Evolutionary conservation across 2,888 invertebrate species (phyloP).

Genomic region (Bellardia pandia): DNA sequence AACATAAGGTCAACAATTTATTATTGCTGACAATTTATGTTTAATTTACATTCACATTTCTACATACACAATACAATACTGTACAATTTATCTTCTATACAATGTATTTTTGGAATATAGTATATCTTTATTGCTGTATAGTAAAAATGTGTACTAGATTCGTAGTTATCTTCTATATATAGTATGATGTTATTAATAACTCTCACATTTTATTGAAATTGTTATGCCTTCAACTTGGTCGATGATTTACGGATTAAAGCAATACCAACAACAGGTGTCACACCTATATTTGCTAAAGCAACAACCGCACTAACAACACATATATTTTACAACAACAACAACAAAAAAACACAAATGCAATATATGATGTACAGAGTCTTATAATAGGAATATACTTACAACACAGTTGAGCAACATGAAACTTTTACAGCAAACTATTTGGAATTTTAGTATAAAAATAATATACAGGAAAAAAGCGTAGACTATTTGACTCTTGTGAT

Average conservation of each 20-base stretch:
- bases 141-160: background rate
- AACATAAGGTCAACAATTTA: conserved; percentile 51
- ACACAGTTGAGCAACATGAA: conserved; percentile 5
- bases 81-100: conserved; percentile 34
- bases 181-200: conserved; percentile 60
- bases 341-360: background rate
- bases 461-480: conserved; percentile 9
- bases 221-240: conserved; percentile 45
- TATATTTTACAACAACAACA: no score
- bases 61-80: background rate
- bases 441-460: background rate
- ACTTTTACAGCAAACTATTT: conserved; percentile 1
- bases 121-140: background rate
- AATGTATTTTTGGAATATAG: background rate
- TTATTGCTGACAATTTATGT: conserved; percentile 61
- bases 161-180: conserved; percentile 3
- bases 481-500: conserved; percentile 53
- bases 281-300: conserved; percentile 51
- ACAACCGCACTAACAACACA: conserved; percentile 17
- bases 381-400: background rate
- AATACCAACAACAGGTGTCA: conserved; percentile 71
- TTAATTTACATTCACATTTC: conserved; percentile 32
- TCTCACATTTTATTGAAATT: conserved; percentile 65
- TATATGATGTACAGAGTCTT: background rate
- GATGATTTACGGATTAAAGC: conserved; percentile 58